Evolutionary conservation across 2,113 vertebrate species (phyloP), one percentile per base, ranked within the genome.

Genomic region (Corapipo altera): DNA sequence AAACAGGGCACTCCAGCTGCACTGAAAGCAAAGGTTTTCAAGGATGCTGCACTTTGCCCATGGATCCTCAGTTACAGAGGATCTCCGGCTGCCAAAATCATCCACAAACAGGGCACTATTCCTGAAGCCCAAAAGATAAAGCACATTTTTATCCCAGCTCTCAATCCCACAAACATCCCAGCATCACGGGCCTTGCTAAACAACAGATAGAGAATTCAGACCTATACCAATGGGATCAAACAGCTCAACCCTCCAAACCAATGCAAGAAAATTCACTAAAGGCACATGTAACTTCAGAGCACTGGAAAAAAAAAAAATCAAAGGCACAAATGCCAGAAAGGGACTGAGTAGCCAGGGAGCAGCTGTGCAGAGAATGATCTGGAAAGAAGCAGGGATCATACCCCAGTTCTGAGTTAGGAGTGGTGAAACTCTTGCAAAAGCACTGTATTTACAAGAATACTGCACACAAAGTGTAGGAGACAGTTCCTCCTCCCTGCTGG

Each of bases 21-120:
- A n/a, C 43, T 7, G 24, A 74, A 75, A 39, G 39, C 26, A 77
- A 76, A 62, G 41, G 14, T 41, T 54, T 70, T 15, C 44, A 65
- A 39, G 11, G 74, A n/a, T 51, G 55, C 59, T 80, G 46, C 18
- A 19, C 35, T 66, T 62, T 6, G 3, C 8, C 19, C 3, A 2
- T 4, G 7, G 24, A 74, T 59, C 20, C 49, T 59, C 33, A 15
- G 24, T 9, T 66, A 41, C 6, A 66, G 6, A 69, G 9, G 32
- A 67, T 20, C 55, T 73, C 57, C 49, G 52, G 37, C 37, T 71
- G 65, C 39, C 62, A n/a, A 67, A 91, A 26, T 37, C n/a, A 78
- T 4, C n/a, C 46, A 37, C 7, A n/a, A 82, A 33, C 0, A 1
- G 2, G 6, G 12, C 33, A 28, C 24, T 11, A 59, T 33, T 54